Base-by-base conservation (phyloP, 2,888 invertebrate species). In the Cantharis rustica region DNA sequence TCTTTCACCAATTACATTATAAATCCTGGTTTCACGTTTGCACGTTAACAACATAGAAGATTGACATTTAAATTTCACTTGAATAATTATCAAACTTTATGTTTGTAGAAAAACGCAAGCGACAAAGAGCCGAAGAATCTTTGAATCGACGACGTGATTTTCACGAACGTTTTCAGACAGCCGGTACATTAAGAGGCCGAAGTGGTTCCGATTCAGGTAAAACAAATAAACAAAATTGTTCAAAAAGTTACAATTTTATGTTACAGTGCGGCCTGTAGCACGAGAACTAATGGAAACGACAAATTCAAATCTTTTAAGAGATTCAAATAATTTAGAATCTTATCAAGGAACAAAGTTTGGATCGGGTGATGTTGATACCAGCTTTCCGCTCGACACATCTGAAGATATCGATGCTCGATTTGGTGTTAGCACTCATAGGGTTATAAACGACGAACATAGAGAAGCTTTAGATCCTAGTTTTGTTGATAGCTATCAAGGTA, bases 121-220 rank as follows among this genome's bases (percentile, higher is more conserved):
- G 95, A 0, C 95, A 95, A 85, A 91, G 96, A 62, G 91, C 92
- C 0, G 96, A 96, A 84, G 97, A 97, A 83, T 93, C 95, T 0
- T 89, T 94, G 84, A 91, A 90, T 26, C 91, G 97, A 4, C 91
- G 96, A 47, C 91, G 93, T 63, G 94, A 94, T 85, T 93, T 93
- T 89, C 92, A 91, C 85, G 94, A 94, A 83, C 89, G 94, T 72
- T 93, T 92, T 87, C 88, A 90, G 15, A 86, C 88, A 64, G 82
- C 85, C 68, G 87, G 88, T 64, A 86, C 89, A 61, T 89, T 88
- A 75, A 85, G 89, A 78, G 86, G 87, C 27, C 85, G 90, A 82
- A 89, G 87, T 80, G 89, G 87, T 77, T 87, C 87, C 1, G 90
- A 90, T 79, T 88, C 90, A 83, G 89, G 90, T 90, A 86, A 84